Base-by-base conservation (phyloP, 2,888 invertebrate genomes). In the Sicus ferrugineus region DNA sequence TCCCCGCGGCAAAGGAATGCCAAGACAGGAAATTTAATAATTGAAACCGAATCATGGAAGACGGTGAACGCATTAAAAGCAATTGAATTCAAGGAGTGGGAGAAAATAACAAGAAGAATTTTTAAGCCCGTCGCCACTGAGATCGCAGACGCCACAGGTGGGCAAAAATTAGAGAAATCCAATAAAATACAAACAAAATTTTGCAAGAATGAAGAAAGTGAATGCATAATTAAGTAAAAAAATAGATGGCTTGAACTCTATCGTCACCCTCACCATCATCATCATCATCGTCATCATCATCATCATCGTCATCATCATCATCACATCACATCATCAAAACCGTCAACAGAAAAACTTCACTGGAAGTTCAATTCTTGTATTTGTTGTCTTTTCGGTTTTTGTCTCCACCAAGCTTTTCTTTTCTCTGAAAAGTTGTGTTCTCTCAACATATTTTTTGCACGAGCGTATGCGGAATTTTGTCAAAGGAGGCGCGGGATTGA, bases 31-130 rank as follows among this genome's bases (percentile, higher is more conserved):
- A 69, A 67, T 69, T 70, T 62, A 65, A 71, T 69, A 52, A 69
- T 64, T 64, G 66, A 77, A 74, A 77, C 77, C 11, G 76, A 79
- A 67, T 79, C 75, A 65, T 79, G 79, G 78, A 76, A 76, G 72
- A 77, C 77, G 50, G 78, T 75, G 28, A 76, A 74, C 64, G 71
- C 70, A 52, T 71, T 77, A 52, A 73, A 71, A 65, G 72, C 72
- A 30, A 70, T 74, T 46, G 61, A 71, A 61, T 59, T 70, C 59
- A 56, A 67, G 65, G 61, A 68, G 28, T 50, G 28, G 21, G n/a
- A 59, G 23, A 50, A 65, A 61, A 19, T 69, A 65, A 71, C 59
- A 56, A 67, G 54, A 68, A 34, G 73, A 70, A 62, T 70, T 72
- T 73, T 73, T 70, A 70, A 73, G 69, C 68, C 67, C 67, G 70